Base-by-base conservation (phyloP, 1,140 invertebrate species). In the Parapsyche elsis region DNA sequence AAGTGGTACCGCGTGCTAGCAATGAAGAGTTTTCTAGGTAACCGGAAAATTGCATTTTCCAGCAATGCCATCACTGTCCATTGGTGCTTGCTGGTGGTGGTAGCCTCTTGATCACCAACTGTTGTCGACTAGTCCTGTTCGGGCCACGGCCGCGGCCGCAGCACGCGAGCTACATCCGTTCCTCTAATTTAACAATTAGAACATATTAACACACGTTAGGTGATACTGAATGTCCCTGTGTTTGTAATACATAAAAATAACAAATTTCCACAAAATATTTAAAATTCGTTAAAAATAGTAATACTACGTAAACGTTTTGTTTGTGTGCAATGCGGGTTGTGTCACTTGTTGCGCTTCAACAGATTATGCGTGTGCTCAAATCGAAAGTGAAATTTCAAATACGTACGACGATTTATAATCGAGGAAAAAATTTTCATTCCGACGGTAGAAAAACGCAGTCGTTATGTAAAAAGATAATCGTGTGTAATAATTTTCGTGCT, bases 101-200 rank as follows among this genome's bases (percentile, higher is more conserved):
- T 38, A 38, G 30, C 30, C 30, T 38, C 30, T 38, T 38, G 30
- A 38, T 38, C 64, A 67, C 23, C 64, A 30, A 23, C 24, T 30
- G 64, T 24, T 26, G 64, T 67, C 64, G 64, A 26, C 64, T 49
- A 77, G 75, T 77, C 19, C 57, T 30, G 49, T 1, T 77, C 75
- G 75, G 45, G 75, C 75, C 59, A 77, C 75, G 75, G 57, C 46
- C 75, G 75, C 75, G 75, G 30, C 53, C 75, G 75, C 75, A 49
- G 38, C 74, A 26, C 57, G 67, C 30, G 38, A 30, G 61, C 61
- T 14, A 67, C 61, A 67, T 21, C 21, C 61, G 21, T 16, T 67
- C 61, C 10, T 23, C 61, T 12, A 23, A 67, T 21, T 26, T 1
- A 21, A 57, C 14, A 57, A 57, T 57, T 57, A 16, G 53, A 5